phyloP scores from a whole-genome alignment of 92 coral and sea anemone species.

The Umimayanthus chanpuru region DNA sequence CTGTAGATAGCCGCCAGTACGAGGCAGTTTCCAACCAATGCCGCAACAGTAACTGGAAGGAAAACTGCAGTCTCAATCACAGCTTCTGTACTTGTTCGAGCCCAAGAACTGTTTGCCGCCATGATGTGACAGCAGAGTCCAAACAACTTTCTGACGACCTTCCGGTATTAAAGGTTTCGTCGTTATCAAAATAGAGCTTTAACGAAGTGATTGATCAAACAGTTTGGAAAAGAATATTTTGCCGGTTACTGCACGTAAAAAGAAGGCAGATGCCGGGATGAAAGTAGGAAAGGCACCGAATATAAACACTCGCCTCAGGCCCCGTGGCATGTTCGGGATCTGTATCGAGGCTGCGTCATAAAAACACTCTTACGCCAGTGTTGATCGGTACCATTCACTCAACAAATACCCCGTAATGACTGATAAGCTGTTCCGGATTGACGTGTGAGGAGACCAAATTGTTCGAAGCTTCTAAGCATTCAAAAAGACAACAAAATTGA shows the following conservation, averaged over 20 bases:
- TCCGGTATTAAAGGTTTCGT: neutral
- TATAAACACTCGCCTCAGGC: neutral
- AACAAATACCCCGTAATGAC: no score
- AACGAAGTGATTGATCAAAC: neutral
- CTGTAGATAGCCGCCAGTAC: conserved; percentile 18
- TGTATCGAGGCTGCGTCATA: no score
- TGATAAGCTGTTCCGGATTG: no score
- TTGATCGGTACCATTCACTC: no score
- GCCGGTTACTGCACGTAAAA: neutral
- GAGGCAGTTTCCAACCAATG: conserved; percentile 11
- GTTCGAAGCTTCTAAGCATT: no score
- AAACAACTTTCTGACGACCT: neutral
- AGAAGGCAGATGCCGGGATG: neutral
- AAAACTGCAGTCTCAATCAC: conserved; percentile 1
- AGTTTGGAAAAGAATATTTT: neutral
- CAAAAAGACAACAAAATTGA: no score
- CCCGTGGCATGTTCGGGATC: neutral
- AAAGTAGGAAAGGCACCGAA: neutral
- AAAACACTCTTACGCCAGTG: no score
- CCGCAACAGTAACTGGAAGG: conserved; percentile 5
- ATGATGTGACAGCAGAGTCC: neutral
- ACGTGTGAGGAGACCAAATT: no score
- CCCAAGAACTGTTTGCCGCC: neutral
- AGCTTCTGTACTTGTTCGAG: neutral
- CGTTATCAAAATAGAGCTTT: neutral